phyloP scores from a whole-genome alignment of 2,888 invertebrate species.

The Chymomyza fuscimana region DNA sequence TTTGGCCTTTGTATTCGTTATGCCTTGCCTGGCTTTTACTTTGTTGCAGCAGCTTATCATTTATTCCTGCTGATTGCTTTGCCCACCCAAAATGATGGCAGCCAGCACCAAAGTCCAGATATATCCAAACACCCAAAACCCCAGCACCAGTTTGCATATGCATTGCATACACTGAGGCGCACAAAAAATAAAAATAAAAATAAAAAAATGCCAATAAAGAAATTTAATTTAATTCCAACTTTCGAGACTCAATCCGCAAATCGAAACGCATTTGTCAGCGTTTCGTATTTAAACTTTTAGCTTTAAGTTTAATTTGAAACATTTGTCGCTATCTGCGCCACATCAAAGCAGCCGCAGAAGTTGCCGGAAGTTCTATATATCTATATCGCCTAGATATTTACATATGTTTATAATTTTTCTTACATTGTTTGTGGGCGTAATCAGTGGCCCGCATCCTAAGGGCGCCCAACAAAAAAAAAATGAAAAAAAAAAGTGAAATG shows the following conservation, averaged over 20 bases:
- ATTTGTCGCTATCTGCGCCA: constrained; percentile 58
- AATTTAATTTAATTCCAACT: constrained; percentile 66
- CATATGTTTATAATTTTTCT: constrained; percentile 14
- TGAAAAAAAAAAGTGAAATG: constrained; percentile 43
- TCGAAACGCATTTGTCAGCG: constrained; percentile 68
- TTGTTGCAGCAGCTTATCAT: constrained; percentile 66
- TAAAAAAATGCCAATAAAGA: constrained; percentile 58
- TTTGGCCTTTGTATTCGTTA: constrained; percentile 26
- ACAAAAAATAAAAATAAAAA: constrained; percentile 28
- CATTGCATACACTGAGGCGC: constrained; percentile 33
- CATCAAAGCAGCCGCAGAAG: constrained; percentile 38
- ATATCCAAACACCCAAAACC: neutral
- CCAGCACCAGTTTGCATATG: constrained; percentile 46
- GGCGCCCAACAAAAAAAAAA: constrained; percentile 20
- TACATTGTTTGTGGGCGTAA: constrained; percentile 33
- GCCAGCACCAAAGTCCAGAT: neutral
- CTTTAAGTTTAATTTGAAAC: constrained; percentile 53
- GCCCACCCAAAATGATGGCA: constrained; percentile 37
- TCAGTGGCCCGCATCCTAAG: constrained; percentile 60
- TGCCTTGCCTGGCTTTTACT: constrained; percentile 46
- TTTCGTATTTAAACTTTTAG: constrained; percentile 64
- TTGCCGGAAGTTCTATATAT: constrained; percentile 17
- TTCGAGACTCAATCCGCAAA: constrained; percentile 19
- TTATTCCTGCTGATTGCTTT: constrained; percentile 71
- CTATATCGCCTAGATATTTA: neutral